Base-by-base conservation (phyloP, 2,113 vertebrate species). In the Nycticebus coucang region DNA sequence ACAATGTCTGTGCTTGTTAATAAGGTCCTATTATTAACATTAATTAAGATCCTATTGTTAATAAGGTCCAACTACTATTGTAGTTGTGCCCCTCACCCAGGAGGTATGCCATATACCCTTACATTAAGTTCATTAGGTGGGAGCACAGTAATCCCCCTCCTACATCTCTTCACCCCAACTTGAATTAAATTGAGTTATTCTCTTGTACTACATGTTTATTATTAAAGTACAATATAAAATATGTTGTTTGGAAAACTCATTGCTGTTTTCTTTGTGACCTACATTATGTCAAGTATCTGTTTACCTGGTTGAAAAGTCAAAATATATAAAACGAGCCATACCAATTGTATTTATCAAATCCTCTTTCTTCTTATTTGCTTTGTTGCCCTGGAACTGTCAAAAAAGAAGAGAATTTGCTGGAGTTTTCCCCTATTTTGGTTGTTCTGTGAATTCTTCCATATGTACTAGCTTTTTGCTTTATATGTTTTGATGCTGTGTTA, bases 261-360 rank as follows among this genome's bases (percentile, higher is more conserved):
- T 78, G 10, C 14, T 89, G 3, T 93, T 82, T 96, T 94, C 59
- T 95, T 30, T 94, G n/a, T 93, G 78, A 80, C 17, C 13, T 64
- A 95, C 89, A 81, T 11, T 17, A 87, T 87, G 35, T 9, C 33
- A 79, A 17, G 37, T 86, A 81, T 84, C 22, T 77, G 3, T 59
- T 81, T 81, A 50, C 91, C 26, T 35, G 11, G 18, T 21, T 33
- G 21, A 93, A 26, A 96, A 91, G 30, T 87, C 59, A 91, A 74
- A 78, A 60, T 85, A 81, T 37, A 35, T 80, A 83, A 71, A 95
- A 80, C 71, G 30, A 92, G 13, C 5, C 21, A 37, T 85, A 11
- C 79, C 33, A 84, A n/a, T 91, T 64, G 21, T 80, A 80, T 59
- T 97, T 93, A 55, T 77, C 57, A 80, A 89, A 55, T 45, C 79